These are phyloP conservation scores for Tauraco erythrolophus DNA, from an alignment of 2,113 vertebrate genomes.

Conservation along the genomic window DNA sequence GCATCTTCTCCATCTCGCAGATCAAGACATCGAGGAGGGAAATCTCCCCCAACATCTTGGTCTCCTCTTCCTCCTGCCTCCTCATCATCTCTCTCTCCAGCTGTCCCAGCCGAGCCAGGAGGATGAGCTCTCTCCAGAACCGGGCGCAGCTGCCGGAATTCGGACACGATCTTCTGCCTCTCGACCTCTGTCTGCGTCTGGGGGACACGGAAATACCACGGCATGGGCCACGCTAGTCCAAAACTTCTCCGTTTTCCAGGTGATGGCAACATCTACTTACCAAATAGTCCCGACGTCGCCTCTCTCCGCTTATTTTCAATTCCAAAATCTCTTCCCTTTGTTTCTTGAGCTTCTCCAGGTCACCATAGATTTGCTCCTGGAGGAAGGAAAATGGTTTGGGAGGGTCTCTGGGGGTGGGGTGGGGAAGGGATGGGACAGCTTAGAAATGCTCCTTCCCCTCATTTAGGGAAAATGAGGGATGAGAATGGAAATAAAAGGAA, in stretches of 20 bases:
- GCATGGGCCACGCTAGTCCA: accelerated
- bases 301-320: neutral
- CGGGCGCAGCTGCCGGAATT: neutral
- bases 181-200: neutral
- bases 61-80: neutral
- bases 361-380: neutral
- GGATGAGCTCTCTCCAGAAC: conserved; percentile 43
- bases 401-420: no score
- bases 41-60: neutral
- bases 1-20: conserved; percentile 25
- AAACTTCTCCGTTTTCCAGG: neutral
- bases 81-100: neutral
- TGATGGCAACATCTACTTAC: neutral
- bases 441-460: no score
- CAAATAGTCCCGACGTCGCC: neutral
- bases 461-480: no score
- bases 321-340: neutral
- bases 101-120: conserved; percentile 18
- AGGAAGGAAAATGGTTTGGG: neutral
- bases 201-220: neutral
- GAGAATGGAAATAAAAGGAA: no score
- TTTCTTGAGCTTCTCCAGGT: neutral
- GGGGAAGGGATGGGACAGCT: neutral
- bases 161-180: neutral
- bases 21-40: neutral